A percentile compares a stretch with the other conserved stretches of the same genome.
These are phyloP conservation scores for Lutraria lutraria DNA, from an alignment of 2,888 invertebrate genomes.

Conservation along the genomic window DNA sequence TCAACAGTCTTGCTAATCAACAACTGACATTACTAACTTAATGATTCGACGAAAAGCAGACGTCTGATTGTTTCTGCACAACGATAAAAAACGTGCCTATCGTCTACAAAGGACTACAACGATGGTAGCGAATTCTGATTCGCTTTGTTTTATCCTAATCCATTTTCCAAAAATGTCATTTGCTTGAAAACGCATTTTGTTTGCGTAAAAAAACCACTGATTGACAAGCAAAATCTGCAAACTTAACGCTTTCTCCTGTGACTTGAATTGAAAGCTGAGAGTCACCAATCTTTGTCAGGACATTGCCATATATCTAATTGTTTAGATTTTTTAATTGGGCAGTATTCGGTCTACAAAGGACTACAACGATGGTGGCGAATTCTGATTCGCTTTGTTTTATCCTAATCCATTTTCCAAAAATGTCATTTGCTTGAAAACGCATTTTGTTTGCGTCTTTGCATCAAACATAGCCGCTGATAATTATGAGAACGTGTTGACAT, in stretches of 20 bases:
- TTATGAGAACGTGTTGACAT: no score
- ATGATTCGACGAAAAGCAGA: constrained; percentile 17
- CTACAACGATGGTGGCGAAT: not conserved
- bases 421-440: not conserved
- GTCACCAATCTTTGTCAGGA: no score
- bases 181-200: not conserved
- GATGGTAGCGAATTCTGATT: not conserved
- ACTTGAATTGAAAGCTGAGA: no score
- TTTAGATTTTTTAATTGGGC: no score
- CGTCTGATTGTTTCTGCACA: constrained; percentile 11
- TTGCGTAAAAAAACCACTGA: not conserved
- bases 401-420: not conserved
- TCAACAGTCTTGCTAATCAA: not conserved
- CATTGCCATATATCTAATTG: no score
- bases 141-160: not conserved
- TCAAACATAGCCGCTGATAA: no score
- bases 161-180: not conserved
- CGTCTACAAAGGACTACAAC: not conserved
- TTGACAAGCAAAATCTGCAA: no score
- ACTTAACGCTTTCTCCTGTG: no score
- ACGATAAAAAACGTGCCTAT: not conserved
- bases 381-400: not conserved
- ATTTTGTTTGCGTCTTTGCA: not conserved
- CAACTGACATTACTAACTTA: constrained; percentile 19
- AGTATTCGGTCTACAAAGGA: not conserved